These are phyloP conservation scores for Rattus norvegicus DNA, from an alignment of 2,113 vertebrate species.

Conservation along the genomic window GRCr8 NC_086032.1:90499001-90499500, in stretches of 20 bases:
- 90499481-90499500: not conserved
- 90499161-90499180: not conserved
- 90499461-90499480: rapidly evolving
- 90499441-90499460: not conserved
- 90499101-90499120: not conserved
- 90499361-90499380: not conserved
- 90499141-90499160: too few species aligned
- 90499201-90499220: not conserved
- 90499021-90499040: rapidly evolving
- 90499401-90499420: not conserved
- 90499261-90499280: not conserved
- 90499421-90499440: too few species aligned
- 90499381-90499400: not conserved
- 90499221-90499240: not conserved
- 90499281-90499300: not conserved
- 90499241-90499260: rapidly evolving
- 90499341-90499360: not conserved
- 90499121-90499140: too few species aligned
- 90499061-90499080: not conserved
- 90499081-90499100: not conserved
- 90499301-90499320: rapidly evolving
- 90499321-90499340: not conserved
- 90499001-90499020: not conserved
- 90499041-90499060: rapidly evolving
- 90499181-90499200: not conserved